phyloP scores from a whole-genome alignment of 2,113 vertebrate genomes.

The Connochaetes taurinus region DNA sequence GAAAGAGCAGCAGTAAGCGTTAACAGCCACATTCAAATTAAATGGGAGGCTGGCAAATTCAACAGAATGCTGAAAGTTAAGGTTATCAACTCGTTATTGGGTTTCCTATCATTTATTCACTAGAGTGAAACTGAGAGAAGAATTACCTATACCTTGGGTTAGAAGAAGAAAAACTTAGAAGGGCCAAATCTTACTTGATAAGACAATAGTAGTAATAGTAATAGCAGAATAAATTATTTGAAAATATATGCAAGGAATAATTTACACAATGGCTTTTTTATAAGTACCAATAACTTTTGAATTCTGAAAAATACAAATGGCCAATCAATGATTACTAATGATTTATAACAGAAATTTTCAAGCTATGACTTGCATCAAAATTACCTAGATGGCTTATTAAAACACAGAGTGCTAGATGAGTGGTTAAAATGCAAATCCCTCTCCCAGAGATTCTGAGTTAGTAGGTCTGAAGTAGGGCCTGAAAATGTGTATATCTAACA shows the following conservation, averaged over 20 bases:
- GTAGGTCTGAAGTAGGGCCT: background rate
- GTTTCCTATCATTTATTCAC: background rate
- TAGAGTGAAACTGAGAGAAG: background rate
- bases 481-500: background rate
- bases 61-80: background rate
- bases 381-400: background rate
- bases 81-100: background rate
- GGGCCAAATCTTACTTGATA: background rate
- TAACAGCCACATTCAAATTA: background rate
- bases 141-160: background rate
- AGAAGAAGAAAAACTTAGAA: background rate
- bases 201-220: background rate
- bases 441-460: background rate
- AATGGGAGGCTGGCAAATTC: background rate
- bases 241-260: background rate
- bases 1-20: background rate
- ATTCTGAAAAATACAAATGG: background rate
- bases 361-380: background rate
- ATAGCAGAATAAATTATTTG: background rate
- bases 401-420: background rate
- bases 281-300: background rate
- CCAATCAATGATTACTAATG: background rate
- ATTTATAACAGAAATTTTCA: background rate
- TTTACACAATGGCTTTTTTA: background rate
- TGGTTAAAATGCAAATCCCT: background rate